phyloP scores from a whole-genome alignment of 2,797 vertebrate species.

The Poeciliopsis paucimaculata region DNA sequence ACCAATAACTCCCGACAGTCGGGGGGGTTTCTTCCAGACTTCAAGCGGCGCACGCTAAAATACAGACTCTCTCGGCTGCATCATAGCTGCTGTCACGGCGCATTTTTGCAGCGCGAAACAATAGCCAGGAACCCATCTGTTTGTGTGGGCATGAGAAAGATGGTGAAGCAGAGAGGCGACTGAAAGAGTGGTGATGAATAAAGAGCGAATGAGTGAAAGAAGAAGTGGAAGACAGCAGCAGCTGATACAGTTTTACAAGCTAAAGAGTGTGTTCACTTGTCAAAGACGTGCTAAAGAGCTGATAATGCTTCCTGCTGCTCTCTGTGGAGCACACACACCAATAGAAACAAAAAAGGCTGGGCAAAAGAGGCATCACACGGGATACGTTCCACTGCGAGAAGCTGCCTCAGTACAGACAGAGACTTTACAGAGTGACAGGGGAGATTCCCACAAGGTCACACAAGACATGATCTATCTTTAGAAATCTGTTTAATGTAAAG shows the following conservation, averaged over 20 bases:
- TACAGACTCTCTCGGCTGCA: neutral
- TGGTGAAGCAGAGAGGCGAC: conserved; percentile 9
- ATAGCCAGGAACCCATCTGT: conserved; percentile 51
- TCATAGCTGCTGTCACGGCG: conserved; percentile 32
- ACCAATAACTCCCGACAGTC: conserved; percentile 9
- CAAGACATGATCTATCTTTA: neutral
- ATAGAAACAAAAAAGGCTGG: conserved; percentile 9
- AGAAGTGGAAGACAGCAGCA: conserved; percentile 20
- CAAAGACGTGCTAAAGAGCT: conserved; percentile 26
- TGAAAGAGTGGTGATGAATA: conserved; percentile 32
- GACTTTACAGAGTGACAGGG: neutral
- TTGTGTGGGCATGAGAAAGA: conserved; percentile 51
- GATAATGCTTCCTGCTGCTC: conserved; percentile 16
- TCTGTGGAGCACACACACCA: neutral
- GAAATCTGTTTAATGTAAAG: neutral
- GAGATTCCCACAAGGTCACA: neutral
- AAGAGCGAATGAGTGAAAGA: conserved; percentile 3
- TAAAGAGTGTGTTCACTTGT: conserved; percentile 12
- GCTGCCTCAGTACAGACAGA: conserved; percentile 18
- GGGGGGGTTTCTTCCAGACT: neutral
- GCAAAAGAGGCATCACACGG: neutral
- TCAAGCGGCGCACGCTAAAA: neutral
- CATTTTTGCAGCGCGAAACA: conserved; percentile 43
- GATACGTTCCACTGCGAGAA: neutral
- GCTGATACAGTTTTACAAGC: conserved; percentile 25